Base-by-base conservation (phyloP, 2,797 vertebrate genomes). In the Etheostoma nigrum region DNA sequence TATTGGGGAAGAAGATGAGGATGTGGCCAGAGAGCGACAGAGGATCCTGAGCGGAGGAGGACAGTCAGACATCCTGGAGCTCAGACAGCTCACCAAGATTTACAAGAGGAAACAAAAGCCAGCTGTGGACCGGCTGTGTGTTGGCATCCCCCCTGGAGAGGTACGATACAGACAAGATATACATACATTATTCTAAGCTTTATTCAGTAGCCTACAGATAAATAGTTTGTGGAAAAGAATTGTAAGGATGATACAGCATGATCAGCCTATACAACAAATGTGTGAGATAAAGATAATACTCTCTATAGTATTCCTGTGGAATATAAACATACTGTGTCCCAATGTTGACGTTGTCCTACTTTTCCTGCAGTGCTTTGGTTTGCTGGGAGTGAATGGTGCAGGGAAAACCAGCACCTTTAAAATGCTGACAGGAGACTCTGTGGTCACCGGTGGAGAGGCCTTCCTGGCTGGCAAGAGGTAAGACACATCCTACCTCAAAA, bases 341-440 rank as follows among this genome's bases (percentile, higher is more conserved):
- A 10, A 40, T 40, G 10, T 40, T 40, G 36, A 59, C 1, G 6
- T 23, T 45, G 16, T 68, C 8, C 62, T 13, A 64, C 21, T 66
- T 23, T 69, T 65, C 78, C 83, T 88, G 30, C 78, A 99, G 98
- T 99, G 98, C 83, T 99, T 99, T 86, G 98, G 98, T 49, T 94
- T 99, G 65, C 95, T 99, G 57, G 98, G 98, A 11, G 98, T 99
- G 57, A 99, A 99, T 2, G 98, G 98, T 58, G 98, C 98, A 63
- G 98, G 98, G 18, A 99, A 99, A 88, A 98, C 98, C 30, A 99
- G 97, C 67, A 99, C 97, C 60, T 99, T 99, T 86, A 99, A 99
- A 93, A 99, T 99, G 98, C 89, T 99, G 78, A 99, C 97, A 9
- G 98, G 98, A 85, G 98, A 99, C 85, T 92, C 92, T 0, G 2